phyloP scores from a whole-genome alignment of 2,113 vertebrate genomes.

The Zonotrichia leucophrys region DNA sequence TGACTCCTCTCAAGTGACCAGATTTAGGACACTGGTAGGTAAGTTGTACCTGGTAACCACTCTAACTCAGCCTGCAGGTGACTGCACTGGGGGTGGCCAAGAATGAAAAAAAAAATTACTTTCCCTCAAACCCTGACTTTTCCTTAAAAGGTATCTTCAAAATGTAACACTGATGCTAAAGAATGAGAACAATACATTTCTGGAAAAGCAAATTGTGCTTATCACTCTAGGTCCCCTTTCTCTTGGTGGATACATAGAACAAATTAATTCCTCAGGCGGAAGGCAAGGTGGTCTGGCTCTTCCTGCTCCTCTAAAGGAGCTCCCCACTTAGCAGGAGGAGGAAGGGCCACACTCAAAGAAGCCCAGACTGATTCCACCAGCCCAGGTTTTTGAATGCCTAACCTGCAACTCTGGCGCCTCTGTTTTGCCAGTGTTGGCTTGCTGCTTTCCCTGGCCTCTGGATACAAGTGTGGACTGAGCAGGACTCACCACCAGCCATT shows the following conservation, averaged over 20 bases:
- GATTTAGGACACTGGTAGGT: neutral
- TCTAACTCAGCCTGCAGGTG: neutral
- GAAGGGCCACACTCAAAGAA: neutral
- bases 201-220: neutral
- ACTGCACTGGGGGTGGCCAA: neutral
- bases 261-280: neutral
- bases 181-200: neutral
- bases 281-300: neutral
- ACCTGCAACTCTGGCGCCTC: neutral
- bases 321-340: neutral
- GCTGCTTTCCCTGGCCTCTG: neutral
- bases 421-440: neutral
- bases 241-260: accelerated
- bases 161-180: neutral
- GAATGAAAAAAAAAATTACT: neutral
- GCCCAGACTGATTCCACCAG: neutral
- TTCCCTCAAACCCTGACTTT: neutral
- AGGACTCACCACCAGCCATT: neutral
- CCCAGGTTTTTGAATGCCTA: neutral
- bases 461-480: accelerated
- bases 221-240: neutral
- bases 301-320: neutral
- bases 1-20: neutral
- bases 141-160: neutral
- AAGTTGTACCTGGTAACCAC: neutral